Conservation (phyloP, 2,888 invertebrate genomes). For the Bembecia ichneumoniformis region DNA sequence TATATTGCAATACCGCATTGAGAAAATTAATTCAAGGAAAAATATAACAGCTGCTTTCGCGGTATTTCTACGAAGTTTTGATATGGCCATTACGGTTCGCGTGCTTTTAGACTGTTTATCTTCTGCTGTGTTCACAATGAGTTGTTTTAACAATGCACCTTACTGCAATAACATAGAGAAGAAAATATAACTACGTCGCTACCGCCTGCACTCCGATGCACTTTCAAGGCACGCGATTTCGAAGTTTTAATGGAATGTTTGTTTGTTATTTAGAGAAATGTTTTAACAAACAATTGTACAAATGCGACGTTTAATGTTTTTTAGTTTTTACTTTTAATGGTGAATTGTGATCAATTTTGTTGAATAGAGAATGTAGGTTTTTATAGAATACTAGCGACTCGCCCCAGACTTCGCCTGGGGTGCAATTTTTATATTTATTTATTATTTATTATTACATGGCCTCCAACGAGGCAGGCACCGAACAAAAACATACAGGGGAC, state of each 20-base stretch:
- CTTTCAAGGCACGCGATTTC: slow-evolving; percentile 23
- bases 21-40: neutral
- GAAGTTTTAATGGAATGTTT: neutral
- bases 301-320: neutral
- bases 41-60: neutral
- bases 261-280: neutral
- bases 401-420: too few species aligned
- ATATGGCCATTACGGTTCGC: slow-evolving; percentile 28
- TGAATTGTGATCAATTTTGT: neutral
- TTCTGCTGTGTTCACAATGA: neutral
- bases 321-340: neutral
- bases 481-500: too few species aligned
- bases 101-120: slow-evolving; percentile 22
- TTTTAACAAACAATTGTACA: neutral
- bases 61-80: slow-evolving; percentile 12
- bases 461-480: too few species aligned
- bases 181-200: too few species aligned
- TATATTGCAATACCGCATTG: too few species aligned
- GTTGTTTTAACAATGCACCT: too few species aligned
- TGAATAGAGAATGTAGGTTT: neutral
- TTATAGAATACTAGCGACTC: too few species aligned
- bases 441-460: too few species aligned
- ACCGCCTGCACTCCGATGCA: slow-evolving; percentile 18
- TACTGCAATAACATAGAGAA: too few species aligned
- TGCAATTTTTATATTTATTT: too few species aligned